These are phyloP conservation scores for Noctua comes DNA, from an alignment of 2,888 invertebrate species.

Conservation along the genomic window DNA sequence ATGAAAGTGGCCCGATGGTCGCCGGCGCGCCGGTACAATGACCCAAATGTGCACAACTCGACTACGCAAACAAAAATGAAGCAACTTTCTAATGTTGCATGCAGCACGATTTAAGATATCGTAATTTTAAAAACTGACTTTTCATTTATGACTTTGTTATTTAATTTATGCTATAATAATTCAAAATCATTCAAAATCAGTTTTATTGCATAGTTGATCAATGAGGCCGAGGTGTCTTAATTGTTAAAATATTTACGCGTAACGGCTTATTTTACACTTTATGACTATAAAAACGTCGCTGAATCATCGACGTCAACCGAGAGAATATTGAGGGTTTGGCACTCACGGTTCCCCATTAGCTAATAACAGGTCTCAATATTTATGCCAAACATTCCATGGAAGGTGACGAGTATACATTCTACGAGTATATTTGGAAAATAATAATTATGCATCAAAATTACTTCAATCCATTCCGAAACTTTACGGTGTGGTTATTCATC, in stretches of 20 bases:
- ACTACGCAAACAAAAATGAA: slow-evolving; percentile 82
- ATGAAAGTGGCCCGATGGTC: slow-evolving; percentile 75
- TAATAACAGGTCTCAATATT: slow-evolving; percentile 39
- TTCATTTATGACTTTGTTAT: slow-evolving; percentile 40
- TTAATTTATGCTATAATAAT: slow-evolving; percentile 36
- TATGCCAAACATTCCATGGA: slow-evolving; percentile 28
- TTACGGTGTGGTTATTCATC: slow-evolving; percentile 1
- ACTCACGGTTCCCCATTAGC: slow-evolving; percentile 34
- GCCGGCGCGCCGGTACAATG: slow-evolving; percentile 73
- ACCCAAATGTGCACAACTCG: slow-evolving; percentile 85
- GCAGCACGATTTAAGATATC: slow-evolving; percentile 75
- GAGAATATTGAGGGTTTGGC: slow-evolving; percentile 40
- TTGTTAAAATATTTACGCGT: slow-evolving; percentile 37
- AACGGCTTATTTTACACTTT: slow-evolving; percentile 49
- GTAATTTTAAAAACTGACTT: slow-evolving; percentile 65
- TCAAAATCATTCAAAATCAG: slow-evolving; percentile 24
- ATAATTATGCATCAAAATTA: slow-evolving; percentile 24
- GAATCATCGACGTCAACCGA: slow-evolving; percentile 49
- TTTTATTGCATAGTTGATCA: slow-evolving; percentile 27
- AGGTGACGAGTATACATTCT: background rate
- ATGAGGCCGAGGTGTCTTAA: slow-evolving; percentile 13
- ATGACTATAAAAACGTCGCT: slow-evolving; percentile 46
- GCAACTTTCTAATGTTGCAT: slow-evolving; percentile 87
- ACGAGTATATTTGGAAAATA: slow-evolving; percentile 22
- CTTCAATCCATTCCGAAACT: slow-evolving; percentile 1